phyloP scores from a whole-genome alignment of 2,797 vertebrate species.

The Rhyacichthys aspro region DNA sequence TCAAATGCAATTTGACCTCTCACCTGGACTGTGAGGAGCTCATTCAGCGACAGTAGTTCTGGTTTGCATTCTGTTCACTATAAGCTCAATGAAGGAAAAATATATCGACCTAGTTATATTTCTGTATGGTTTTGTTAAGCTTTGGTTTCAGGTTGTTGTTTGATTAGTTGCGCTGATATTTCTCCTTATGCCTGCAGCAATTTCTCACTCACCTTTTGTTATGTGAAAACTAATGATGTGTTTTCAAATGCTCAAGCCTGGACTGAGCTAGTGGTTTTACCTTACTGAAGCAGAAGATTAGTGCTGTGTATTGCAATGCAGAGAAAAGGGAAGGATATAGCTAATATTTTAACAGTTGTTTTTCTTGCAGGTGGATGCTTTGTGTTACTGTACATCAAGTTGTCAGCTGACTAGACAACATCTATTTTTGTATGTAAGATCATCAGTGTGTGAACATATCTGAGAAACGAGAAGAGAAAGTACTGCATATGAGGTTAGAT shows the following conservation, averaged over 20 bases:
- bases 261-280: constrained; percentile 36
- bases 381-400: constrained; percentile 79
- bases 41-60: constrained; percentile 48
- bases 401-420: constrained; percentile 79
- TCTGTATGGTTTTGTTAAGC: constrained; percentile 71
- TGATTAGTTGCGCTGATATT: constrained; percentile 66
- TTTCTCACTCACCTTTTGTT: constrained; percentile 64
- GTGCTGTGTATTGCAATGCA: constrained; percentile 37
- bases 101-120: constrained; percentile 69
- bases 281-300: constrained; percentile 42
- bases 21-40: constrained; percentile 62
- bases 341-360: constrained; percentile 72
- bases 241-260: constrained; percentile 39
- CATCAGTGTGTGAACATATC: constrained; percentile 75
- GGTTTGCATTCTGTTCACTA: constrained; percentile 54
- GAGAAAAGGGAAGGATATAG: constrained; percentile 67
- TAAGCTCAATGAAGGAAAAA: constrained; percentile 48
- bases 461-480: constrained; percentile 58
- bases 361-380: constrained; percentile 75
- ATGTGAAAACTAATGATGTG: constrained; percentile 53
- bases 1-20: constrained; percentile 78
- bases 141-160: constrained; percentile 72
- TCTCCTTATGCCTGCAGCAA: constrained; percentile 67
- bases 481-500: constrained; percentile 50
- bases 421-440: constrained; percentile 82